Conservation (phyloP, 2,797 vertebrate genomes). For the Masticophis lateralis region DNA sequence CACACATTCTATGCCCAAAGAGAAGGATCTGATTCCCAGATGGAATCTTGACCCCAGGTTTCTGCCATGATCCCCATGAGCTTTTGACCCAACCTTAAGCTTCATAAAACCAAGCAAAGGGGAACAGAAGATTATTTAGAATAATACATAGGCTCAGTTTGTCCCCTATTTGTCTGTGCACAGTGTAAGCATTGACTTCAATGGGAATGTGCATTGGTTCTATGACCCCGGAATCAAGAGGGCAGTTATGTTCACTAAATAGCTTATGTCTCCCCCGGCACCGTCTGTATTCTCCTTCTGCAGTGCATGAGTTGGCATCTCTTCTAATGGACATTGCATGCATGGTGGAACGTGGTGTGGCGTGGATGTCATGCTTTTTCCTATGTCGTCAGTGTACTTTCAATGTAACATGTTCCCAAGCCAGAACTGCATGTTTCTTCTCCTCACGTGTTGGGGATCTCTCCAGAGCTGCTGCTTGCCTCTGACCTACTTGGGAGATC, state of each 20-base stretch:
- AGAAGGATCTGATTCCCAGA: neutral
- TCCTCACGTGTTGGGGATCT: neutral
- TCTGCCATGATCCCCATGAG: neutral
- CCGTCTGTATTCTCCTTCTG: neutral
- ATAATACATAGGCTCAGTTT: neutral
- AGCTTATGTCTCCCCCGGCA: neutral
- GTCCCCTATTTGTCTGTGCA: neutral
- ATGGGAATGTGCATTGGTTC: fast-evolving
- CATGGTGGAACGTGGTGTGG: conserved; percentile 35
- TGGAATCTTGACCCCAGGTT: neutral
- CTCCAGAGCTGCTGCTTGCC: neutral
- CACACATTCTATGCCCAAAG: neutral
- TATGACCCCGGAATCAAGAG: fast-evolving
- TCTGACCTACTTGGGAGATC: neutral
- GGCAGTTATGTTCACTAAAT: neutral
- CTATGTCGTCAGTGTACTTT: neutral
- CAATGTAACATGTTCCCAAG: neutral
- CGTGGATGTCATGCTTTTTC: conserved; percentile 39
- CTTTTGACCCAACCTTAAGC: neutral
- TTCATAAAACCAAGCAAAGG: neutral
- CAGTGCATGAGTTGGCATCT: conserved; percentile 56
- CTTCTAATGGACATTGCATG: conserved; percentile 62
- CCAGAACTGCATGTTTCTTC: neutral
- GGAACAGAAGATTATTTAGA: neutral
- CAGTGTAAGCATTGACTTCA: conserved; percentile 2